phyloP scores from a whole-genome alignment of 2,888 invertebrate genomes.

The Tinea trinotella region DNA sequence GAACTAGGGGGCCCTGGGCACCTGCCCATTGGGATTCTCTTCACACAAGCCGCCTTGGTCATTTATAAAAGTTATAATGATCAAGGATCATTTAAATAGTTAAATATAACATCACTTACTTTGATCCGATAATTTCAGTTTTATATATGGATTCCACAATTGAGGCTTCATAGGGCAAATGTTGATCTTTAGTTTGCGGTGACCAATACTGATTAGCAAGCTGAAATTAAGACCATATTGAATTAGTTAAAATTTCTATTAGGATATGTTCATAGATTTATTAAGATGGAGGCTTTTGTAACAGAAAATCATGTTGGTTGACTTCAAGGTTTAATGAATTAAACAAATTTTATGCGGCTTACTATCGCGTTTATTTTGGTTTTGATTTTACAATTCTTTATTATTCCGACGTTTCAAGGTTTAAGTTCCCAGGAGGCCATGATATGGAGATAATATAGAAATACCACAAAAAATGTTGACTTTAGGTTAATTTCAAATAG shows the following conservation, averaged over 20 bases:
- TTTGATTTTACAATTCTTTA: no score
- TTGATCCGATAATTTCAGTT: constrained; percentile 88
- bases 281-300: constrained; percentile 17
- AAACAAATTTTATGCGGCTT: no score
- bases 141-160: constrained; percentile 92
- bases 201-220: constrained; percentile 95
- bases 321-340: not conserved
- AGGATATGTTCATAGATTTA: constrained; percentile 59
- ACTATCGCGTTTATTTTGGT: no score
- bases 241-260: constrained; percentile 51
- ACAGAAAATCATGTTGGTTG: constrained; percentile 20
- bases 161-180: constrained; percentile 81
- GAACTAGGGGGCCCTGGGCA: no score
- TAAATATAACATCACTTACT: constrained; percentile 64
- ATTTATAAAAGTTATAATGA: no score
- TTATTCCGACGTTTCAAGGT: no score
- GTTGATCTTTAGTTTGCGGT: constrained; percentile 81
- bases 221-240: constrained; percentile 73
- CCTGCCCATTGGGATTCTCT: no score
- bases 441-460: no score
- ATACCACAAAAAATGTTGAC: no score
- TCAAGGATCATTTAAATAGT: not conserved
- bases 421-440: no score
- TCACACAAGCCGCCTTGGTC: no score
- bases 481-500: no score